Evolutionary conservation across 2,797 vertebrate genomes (phyloP), one percentile per base, ranked within the genome.

Genomic region (Channa striata): DNA sequence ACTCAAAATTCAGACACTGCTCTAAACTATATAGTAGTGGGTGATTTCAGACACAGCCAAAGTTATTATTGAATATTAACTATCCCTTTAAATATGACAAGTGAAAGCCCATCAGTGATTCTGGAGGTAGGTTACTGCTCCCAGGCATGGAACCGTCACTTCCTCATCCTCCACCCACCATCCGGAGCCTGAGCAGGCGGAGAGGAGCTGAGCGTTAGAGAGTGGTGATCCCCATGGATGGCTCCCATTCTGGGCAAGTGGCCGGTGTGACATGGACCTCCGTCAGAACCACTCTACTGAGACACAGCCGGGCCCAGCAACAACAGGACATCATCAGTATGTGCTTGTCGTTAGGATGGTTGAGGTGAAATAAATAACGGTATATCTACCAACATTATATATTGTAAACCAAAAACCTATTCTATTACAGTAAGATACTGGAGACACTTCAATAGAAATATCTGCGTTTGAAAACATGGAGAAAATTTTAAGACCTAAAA

Each of bases 241-340:
- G 94, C 90, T 95, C 94, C 94, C 94, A 95, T 84, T 95, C 94
- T 81, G 94, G 94, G 86, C 94, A 95, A 77, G 94, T 91, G 77
- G 94, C 94, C 21, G 93, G 91, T 58, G 94, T 93, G 82, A 93
- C 68, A 43, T 93, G 94, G 90, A 95, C 92, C 88, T 95, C 93
- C 78, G 93, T 93, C 93, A 95, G 91, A 87, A 94, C 93, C 92
- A 95, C 94, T 95, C 94, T 95, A 94, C 82, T 92, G 86, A 90
- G 86, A 94, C 53, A 92, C 72, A 89, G 81, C 79, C 87, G 83
- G 54, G 82, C 68, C 88, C 81, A 21, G 76, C 62, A 87, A 83
- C 43, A 43, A 91, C 91, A 93, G 69, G n/a, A 62, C 30, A 13
- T 62, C 46, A 80, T 43, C 11, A 44, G 30, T 8, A 48, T 13